Percentiles rank a stretch among this genome's conserved stretches.
phyloP scores from a whole-genome alignment of 64 coral and sea anemone species.

The Montipora efflorescens region DNA sequence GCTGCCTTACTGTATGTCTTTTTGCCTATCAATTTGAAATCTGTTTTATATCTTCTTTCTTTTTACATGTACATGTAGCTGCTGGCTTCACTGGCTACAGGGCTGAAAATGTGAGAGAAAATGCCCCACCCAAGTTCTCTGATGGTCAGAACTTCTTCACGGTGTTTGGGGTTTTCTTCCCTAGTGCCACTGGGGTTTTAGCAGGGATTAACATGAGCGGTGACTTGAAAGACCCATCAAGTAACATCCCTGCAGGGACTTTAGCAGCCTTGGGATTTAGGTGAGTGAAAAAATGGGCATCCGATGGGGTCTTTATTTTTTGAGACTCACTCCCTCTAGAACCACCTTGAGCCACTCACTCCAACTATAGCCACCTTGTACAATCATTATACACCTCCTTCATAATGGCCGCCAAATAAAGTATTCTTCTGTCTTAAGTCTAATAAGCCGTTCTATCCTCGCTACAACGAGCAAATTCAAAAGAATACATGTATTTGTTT shows the following conservation, averaged over 20 bases:
- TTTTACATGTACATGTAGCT: slow-evolving; percentile 50
- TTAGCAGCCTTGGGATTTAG: slow-evolving; percentile 91
- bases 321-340: no score
- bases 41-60: neutral
- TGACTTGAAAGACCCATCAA: slow-evolving; percentile 93
- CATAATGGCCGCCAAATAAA: no score
- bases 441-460: no score
- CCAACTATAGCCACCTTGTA: no score
- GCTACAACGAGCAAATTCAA: no score
- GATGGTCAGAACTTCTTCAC: slow-evolving; percentile 89
- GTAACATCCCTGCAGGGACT: slow-evolving; percentile 95
- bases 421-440: no score
- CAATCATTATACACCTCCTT: no score
- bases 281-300: slow-evolving; percentile 8
- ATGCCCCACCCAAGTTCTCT: slow-evolving; percentile 80
- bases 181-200: slow-evolving; percentile 95
- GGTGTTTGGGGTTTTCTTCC: slow-evolving; percentile 97
- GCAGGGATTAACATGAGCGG: slow-evolving; percentile 99
- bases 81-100: slow-evolving; percentile 97
- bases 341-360: no score
- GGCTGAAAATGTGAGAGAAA: slow-evolving; percentile 93
- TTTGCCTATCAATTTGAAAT: no score
- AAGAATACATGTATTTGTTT: no score
- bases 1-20: no score
- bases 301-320: no score